Base-by-base conservation (phyloP, 2,113 vertebrate genomes). In the Mesoclemmys tuberculata region DNA sequence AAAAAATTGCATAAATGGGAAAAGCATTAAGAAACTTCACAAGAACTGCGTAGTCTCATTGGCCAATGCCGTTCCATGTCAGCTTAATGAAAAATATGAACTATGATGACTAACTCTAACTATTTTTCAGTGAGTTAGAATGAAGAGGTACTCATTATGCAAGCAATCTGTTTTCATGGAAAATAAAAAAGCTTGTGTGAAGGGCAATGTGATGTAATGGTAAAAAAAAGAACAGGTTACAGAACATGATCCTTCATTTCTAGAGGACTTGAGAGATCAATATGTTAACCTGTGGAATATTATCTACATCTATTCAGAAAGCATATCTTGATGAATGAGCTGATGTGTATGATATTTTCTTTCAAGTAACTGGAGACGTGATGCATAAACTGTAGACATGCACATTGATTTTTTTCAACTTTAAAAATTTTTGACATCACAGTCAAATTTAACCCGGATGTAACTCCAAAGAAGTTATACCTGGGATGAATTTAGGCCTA, bases 301-400 rank as follows among this genome's bases (percentile, higher is more conserved):
- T 93, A 92, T 49, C 51, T 58, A 52, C 55, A 91, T 90, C 51
- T 96, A 80, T 93, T 94, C 44, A 82, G 81, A 81, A 96, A 85
- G 16, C 61, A 85, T 0, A 1, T 79, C 58, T 87, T 87, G 68
- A 93, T 94, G 79, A 93, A 96, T 54, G 44, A 61, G 10, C 77
- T 96, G 55, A 85, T n/a, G 35, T 9, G 22, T 77, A 74, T 21
- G 26, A 81, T 27, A 38, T 84, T 93, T 93, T 90, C 74, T 96
- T 93, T 38, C 51, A 91, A 19, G 10, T 75, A 89, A 88, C 13
- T 19, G 52, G 10, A 4, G 80, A 93, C 71, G 38, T 87, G 90
- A 91, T 55, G 8, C 22, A 80, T 84, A 82, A 92, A 82, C 29
- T 35, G 5, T 61, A 75, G 87, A 94, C 31, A n/a, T 88, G 29